A percentile compares a stretch with the other conserved stretches of the same genome.
Evolutionary conservation across 2,113 vertebrate genomes (phyloP).

Genomic region (Tachycineta bicolor): DNA sequence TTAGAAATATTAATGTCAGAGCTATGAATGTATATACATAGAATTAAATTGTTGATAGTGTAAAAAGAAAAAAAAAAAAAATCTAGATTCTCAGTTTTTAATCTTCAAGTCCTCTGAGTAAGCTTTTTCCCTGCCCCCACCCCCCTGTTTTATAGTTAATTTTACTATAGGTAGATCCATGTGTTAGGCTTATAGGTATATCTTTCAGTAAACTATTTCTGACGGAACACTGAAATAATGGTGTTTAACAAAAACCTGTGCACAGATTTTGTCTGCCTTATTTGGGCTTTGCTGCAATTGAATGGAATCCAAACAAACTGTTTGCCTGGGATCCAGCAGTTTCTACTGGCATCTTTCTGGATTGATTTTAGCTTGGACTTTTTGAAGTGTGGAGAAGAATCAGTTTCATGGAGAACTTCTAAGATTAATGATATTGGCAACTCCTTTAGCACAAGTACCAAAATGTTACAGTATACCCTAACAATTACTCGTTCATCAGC

Average conservation of each 20-base stretch:
- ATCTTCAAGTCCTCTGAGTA: neutral
- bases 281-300: neutral
- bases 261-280: neutral
- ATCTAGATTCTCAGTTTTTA: neutral
- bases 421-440: neutral
- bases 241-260: neutral
- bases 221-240: neutral
- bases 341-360: neutral
- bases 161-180: neutral
- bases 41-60: neutral
- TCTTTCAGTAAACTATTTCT: neutral
- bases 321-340: neutral
- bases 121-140: too few species aligned
- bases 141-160: neutral
- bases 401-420: neutral
- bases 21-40: neutral
- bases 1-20: neutral
- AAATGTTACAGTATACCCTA: neutral
- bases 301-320: neutral
- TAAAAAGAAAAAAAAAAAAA: neutral
- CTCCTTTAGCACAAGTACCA: neutral
- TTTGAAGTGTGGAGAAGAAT: neutral
- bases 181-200: neutral
- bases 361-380: neutral
- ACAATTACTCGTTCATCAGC: neutral